Evolutionary conservation across 1,140 invertebrate genomes (phyloP), one percentile per base, ranked within the genome.

Genomic region (Holcopasites calliopsidis): DNA sequence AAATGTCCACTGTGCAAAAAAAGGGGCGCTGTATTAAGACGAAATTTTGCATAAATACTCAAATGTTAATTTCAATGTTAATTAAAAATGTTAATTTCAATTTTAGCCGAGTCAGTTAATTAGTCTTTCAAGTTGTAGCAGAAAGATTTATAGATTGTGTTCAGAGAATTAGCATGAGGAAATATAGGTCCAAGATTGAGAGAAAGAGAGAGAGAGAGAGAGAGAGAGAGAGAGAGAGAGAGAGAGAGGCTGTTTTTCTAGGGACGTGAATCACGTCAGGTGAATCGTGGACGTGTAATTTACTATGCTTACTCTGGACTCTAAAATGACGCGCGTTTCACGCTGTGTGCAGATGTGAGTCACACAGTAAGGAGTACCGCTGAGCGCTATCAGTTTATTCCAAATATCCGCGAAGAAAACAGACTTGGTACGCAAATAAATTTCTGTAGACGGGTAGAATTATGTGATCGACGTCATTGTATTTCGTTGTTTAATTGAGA

Each of bases 261-360:
- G 33, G 16, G 38, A 26, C 42, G 23, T 50, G 69, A 71, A 49
- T 71, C 69, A 71, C 55, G 11, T 16, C 69, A 61, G 69, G 44
- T 38, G 69, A 61, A 71, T 50, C 42, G 68, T 49, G n/a, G 10
- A 18, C 31, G 31, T 21, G 1, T 61, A 61, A 61, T 60, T 61
- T 38, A 50, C 23, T 42, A 61, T 38, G 31, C 31, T 49, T 71
- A 18, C 18, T 31, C 44, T 28, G 18, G 0, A 4, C 18, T 21
- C n/a, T n/a, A 49, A 57, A 58, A 71, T 28, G 38, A 26, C n/a
- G 13, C 26, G 16, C 13, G 50, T 60, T 40, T 40, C 57, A 26
- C 35, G 35, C 7, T 13, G 13, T 35, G 10, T 33, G 23, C 7
- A 4, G 31, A 60, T 7, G 23, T 35, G 69, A 71, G 57, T 71